Evolutionary conservation across 1,140 invertebrate species (phyloP).

Genomic region (Drosophila guanche): DNA sequence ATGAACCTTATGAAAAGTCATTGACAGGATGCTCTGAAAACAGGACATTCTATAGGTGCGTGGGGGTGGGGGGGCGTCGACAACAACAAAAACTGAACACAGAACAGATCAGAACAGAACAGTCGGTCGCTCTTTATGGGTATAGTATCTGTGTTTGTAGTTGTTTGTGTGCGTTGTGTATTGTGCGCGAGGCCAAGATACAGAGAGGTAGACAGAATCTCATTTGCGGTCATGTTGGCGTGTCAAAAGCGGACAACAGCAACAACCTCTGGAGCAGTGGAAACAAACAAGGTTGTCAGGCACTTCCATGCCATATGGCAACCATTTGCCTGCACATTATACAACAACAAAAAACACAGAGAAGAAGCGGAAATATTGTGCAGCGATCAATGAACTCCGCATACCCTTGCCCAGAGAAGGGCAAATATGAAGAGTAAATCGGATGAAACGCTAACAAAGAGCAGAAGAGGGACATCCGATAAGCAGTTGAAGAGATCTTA

Average conservation of each 20-base stretch:
- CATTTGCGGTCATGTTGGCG: constrained; percentile 73
- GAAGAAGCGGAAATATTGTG: constrained; percentile 26
- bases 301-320: constrained; percentile 56
- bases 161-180: no score
- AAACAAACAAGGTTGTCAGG: constrained; percentile 36
- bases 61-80: constrained; percentile 51
- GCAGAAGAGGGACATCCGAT: no score
- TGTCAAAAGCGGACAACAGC: constrained; percentile 66
- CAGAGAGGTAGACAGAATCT: constrained; percentile 58
- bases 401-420: constrained; percentile 20
- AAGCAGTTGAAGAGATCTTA: no score
- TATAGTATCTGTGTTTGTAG: no score
- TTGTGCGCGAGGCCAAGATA: background rate
- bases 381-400: constrained; percentile 21
- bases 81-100: constrained; percentile 34
- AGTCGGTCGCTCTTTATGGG: no score
- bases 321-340: constrained; percentile 53
- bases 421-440: no score
- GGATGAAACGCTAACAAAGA: no score
- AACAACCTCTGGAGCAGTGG: constrained; percentile 37
- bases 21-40: constrained; percentile 49
- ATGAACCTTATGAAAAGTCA: constrained; percentile 66
- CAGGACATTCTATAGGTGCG: constrained; percentile 54
- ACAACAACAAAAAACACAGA: background rate
- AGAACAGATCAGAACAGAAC: background rate